Percentiles rank a stretch among this genome's conserved stretches.
phyloP scores from a whole-genome alignment of 2,113 vertebrate genomes.

The Mesembrinibis cayennensis region DNA sequence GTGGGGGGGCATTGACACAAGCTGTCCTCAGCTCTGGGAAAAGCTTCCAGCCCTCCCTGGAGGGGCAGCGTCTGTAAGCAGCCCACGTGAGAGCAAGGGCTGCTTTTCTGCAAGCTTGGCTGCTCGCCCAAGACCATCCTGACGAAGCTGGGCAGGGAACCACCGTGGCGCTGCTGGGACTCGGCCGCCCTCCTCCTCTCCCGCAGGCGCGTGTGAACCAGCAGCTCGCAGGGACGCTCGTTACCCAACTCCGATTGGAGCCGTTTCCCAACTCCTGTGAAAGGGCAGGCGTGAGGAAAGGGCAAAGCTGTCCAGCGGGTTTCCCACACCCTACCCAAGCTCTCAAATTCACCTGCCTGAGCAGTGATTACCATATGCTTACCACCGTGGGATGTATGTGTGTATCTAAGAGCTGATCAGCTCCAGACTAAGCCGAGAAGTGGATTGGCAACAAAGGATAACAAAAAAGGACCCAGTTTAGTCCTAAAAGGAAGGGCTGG shows the following conservation, averaged over 20 bases:
- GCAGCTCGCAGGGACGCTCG: background rate
- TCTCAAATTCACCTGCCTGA: background rate
- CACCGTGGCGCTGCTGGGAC: fast-evolving
- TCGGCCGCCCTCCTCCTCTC: background rate
- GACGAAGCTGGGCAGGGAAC: background rate
- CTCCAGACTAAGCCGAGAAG: background rate
- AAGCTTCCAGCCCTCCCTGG: background rate
- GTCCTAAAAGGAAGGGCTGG: background rate
- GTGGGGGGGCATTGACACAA: fast-evolving
- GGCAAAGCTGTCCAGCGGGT: background rate
- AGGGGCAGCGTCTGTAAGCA: background rate
- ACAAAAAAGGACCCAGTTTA: background rate
- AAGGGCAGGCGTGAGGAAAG: background rate
- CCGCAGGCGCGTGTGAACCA: fast-evolving
- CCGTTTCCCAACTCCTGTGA: background rate
- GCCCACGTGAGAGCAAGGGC: background rate
- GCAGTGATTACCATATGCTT: background rate
- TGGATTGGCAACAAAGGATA: background rate
- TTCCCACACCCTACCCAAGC: background rate
- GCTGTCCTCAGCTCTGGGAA: background rate
- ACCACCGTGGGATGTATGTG: fast-evolving
- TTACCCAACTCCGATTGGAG: background rate
- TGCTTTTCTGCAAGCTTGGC: background rate
- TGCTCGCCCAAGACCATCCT: background rate
- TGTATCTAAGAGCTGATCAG: background rate